Evolutionary conservation across 2,113 vertebrate species (phyloP).

Genomic region (Alligator mississippiensis): DNA sequence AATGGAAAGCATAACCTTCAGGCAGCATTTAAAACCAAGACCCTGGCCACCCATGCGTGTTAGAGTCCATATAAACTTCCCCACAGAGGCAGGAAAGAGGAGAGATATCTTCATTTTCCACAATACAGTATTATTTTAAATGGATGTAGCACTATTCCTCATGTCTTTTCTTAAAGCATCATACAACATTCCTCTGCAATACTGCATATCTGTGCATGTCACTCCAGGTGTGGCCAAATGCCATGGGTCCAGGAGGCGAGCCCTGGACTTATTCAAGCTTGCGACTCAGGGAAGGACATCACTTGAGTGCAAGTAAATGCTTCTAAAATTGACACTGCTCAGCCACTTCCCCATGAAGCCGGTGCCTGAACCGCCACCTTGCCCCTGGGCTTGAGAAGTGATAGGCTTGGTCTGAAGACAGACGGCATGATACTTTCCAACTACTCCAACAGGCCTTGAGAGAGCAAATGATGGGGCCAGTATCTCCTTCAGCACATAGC

Average conservation of each 20-base stretch:
- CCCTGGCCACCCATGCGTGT: neutral
- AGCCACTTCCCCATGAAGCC: neutral
- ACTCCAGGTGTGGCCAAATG: neutral
- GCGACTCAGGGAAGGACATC: neutral
- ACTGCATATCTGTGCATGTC: neutral
- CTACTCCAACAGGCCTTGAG: fast-evolving
- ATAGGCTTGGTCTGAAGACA: neutral
- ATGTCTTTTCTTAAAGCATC: neutral
- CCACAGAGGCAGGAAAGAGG: neutral
- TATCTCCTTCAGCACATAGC: neutral
- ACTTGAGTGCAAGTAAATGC: neutral
- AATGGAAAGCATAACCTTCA: neutral
- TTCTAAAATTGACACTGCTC: neutral
- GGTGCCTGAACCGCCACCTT: neutral
- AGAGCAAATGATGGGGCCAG: neutral
- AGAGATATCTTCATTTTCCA: too few species aligned
- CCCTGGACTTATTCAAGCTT: neutral
- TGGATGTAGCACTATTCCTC: neutral
- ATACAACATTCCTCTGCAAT: neutral
- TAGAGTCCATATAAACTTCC: neutral
- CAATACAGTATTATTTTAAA: neutral
- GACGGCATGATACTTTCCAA: neutral
- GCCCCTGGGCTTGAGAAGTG: neutral
- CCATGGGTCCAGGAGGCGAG: neutral
- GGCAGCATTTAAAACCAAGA: neutral